Evolutionary conservation across 2,888 invertebrate genomes (phyloP).

Genomic region (Apantesis nais): DNA sequence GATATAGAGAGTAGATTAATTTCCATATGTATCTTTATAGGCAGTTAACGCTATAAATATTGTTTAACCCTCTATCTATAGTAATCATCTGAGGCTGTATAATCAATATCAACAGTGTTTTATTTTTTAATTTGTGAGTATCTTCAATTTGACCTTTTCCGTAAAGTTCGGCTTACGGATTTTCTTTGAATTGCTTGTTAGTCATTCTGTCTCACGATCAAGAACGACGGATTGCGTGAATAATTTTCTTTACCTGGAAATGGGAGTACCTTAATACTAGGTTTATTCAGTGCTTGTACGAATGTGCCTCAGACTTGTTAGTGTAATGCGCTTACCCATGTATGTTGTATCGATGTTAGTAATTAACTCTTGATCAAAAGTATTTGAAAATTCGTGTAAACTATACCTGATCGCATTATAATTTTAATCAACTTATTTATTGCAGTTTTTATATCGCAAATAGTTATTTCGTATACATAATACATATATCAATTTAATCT

Average conservation of each 20-base stretch:
- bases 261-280: not conserved
- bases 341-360: not conserved
- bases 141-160: not conserved
- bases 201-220: conserved; percentile 3
- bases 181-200: conserved; percentile 5
- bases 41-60: not conserved
- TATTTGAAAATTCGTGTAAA: not conserved
- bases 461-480: not conserved
- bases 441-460: not conserved
- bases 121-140: not conserved
- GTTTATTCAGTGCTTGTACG: too few species aligned
- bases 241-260: conserved; percentile 18
- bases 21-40: not conserved
- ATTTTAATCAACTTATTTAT: not conserved
- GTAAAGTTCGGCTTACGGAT: not conserved
- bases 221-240: conserved; percentile 1
- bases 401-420: not conserved
- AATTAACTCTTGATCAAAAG: not conserved
- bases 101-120: not conserved
- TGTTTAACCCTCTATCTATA: too few species aligned
- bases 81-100: not conserved
- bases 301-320: not conserved
- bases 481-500: not conserved
- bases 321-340: not conserved
- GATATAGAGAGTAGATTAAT: too few species aligned